phyloP scores from a whole-genome alignment of 2,888 invertebrate genomes.

The Drosophila pegasa region DNA sequence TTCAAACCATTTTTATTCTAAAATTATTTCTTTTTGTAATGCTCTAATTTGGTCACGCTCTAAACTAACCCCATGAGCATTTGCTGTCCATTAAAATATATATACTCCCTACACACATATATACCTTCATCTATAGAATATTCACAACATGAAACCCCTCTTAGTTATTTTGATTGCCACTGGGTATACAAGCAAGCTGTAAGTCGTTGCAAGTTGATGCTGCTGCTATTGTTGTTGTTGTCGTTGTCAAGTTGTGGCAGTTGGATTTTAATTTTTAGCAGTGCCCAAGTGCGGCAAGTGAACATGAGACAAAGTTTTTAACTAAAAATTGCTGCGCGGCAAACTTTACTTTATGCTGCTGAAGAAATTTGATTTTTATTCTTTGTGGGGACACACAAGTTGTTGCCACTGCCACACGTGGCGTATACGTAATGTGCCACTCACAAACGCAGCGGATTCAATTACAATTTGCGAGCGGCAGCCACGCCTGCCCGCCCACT shows the following conservation, averaged over 20 bases:
- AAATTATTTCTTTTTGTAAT: neutral
- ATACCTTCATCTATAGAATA: neutral
- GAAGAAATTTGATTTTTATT: constrained; percentile 73
- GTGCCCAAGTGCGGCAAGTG: constrained; percentile 36
- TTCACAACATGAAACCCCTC: neutral
- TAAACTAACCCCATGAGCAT: neutral
- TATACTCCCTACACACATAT: neutral
- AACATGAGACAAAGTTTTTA: constrained; percentile 74
- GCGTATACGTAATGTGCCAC: constrained; percentile 64
- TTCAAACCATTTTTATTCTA: too few species aligned
- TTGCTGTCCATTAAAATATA: neutral
- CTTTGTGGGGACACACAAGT: constrained; percentile 28
- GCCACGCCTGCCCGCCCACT: constrained; percentile 2
- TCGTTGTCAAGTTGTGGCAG: constrained; percentile 47
- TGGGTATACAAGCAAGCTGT: constrained; percentile 32
- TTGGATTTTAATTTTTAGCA: constrained; percentile 74
- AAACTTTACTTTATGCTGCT: constrained; percentile 48
- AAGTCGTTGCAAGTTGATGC: constrained; percentile 34
- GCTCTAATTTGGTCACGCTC: neutral
- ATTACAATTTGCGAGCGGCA: constrained; percentile 57
- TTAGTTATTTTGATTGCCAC: neutral
- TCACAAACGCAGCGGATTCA: constrained; percentile 58
- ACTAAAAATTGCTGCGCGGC: constrained; percentile 69
- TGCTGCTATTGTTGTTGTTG: neutral
- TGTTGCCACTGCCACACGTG: constrained; percentile 33